Evolutionary conservation across 1,140 invertebrate species (phyloP).

Genomic region (Cotesia glomerata): DNA sequence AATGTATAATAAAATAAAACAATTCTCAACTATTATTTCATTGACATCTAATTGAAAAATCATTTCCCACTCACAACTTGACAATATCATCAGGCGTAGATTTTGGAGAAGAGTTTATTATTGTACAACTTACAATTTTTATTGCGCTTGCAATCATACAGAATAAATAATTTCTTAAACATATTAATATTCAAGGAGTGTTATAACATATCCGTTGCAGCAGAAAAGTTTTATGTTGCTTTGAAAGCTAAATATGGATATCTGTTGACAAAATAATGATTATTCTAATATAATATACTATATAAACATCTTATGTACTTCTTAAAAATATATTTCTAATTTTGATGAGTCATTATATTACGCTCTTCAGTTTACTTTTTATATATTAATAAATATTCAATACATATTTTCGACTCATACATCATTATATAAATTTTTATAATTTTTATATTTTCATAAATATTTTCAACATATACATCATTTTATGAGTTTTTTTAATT

Average conservation of each 20-base stretch:
- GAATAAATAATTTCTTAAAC: not conserved
- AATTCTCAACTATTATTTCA: not conserved
- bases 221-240: conserved; percentile 34
- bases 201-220: conserved; percentile 41
- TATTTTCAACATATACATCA: too few species aligned
- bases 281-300: too few species aligned
- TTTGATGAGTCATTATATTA: too few species aligned
- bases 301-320: not conserved
- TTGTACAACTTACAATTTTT: conserved; percentile 14
- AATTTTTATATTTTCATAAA: not conserved
- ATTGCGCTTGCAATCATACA: not conserved
- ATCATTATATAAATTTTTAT: conserved; percentile 23
- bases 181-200: conserved; percentile 40
- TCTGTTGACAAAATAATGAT: conserved; percentile 40
- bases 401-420: not conserved
- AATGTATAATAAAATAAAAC: not conserved
- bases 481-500: too few species aligned
- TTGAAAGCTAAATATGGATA: conserved; percentile 44
- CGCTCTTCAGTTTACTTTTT: too few species aligned
- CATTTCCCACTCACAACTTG: conserved; percentile 5
- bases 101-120: conserved; percentile 6
- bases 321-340: too few species aligned
- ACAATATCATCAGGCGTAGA: not conserved
- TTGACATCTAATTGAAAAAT: conserved; percentile 3
- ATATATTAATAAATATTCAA: too few species aligned